Percentiles rank a stretch among this genome's conserved stretches.
Conservation (phyloP, 2,113 vertebrate genomes). For the Chrysemys picta region DNA sequence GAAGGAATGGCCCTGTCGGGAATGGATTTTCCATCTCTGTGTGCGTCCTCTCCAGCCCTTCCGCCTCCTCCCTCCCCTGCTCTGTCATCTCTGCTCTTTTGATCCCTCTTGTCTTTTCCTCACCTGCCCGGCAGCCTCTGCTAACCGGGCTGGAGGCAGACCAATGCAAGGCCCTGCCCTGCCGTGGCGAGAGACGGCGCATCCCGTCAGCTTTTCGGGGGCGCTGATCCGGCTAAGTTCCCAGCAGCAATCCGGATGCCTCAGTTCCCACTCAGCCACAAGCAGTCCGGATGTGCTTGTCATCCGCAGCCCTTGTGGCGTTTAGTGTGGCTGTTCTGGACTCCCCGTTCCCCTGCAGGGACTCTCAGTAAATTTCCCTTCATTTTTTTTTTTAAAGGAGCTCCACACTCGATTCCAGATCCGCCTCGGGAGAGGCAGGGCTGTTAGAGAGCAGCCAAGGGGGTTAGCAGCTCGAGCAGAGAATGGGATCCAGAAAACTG, state of each 20-base stretch:
- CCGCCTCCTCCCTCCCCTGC: background rate
- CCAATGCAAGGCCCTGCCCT: background rate
- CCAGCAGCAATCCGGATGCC: background rate
- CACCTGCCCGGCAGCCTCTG: rapidly evolving
- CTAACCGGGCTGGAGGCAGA: background rate
- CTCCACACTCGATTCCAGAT: background rate
- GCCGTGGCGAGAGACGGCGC: rapidly evolving
- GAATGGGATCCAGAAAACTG: background rate
- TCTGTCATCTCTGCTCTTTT: background rate
- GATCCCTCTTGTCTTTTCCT: rapidly evolving
- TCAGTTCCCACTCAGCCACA: background rate
- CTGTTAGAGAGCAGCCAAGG: background rate
- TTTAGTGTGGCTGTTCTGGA: background rate
- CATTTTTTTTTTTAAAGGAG: too few relatives aligned
- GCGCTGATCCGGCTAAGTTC: background rate
- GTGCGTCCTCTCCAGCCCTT: background rate
- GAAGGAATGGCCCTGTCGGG: background rate
- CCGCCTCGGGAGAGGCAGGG: background rate
- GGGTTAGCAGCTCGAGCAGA: background rate
- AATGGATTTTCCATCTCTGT: rapidly evolving
- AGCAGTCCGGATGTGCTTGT: background rate
- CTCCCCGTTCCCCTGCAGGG: background rate
- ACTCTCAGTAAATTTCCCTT: background rate
- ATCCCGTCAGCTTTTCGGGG: background rate
- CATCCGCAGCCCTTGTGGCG: background rate